Percentiles rank a stretch among this genome's conserved stretches.
These are phyloP conservation scores for Danio kyathit DNA, from an alignment of 2,797 vertebrate genomes.

Conservation along the genomic window DNA sequence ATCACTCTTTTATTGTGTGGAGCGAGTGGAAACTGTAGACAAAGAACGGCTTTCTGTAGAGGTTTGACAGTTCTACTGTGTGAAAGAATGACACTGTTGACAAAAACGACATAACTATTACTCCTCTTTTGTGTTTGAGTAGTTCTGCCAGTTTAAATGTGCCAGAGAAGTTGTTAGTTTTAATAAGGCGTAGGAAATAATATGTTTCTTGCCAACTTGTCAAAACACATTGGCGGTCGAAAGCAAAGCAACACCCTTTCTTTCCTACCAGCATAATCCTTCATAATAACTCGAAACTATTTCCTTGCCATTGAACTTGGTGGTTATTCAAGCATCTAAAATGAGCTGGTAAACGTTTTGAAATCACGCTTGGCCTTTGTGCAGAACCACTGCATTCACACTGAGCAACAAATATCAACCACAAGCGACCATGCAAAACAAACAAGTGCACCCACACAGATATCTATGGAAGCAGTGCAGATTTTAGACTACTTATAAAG, in stretches of 20 bases:
- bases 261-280: slow-evolving; percentile 6
- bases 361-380: neutral
- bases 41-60: neutral
- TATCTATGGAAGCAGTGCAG: neutral
- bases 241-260: slow-evolving; percentile 3
- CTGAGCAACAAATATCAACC: neutral
- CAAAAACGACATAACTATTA: neutral
- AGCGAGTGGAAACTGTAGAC: neutral
- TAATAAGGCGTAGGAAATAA: slow-evolving; percentile 10
- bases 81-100: neutral
- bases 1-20: neutral
- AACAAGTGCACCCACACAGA: neutral
- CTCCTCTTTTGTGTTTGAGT: slow-evolving; percentile 4
- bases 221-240: neutral
- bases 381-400: neutral
- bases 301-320: neutral
- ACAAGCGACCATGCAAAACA: slow-evolving; percentile 9
- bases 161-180: slow-evolving; percentile 20
- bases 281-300: slow-evolving; percentile 1
- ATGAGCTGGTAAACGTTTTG: neutral
- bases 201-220: slow-evolving; percentile 10
- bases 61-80: neutral
- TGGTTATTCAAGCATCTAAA: neutral
- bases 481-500: no score
- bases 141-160: slow-evolving; percentile 21